Conservation (phyloP, 2,797 vertebrate species). For the Lacerta bilineata region DNA sequence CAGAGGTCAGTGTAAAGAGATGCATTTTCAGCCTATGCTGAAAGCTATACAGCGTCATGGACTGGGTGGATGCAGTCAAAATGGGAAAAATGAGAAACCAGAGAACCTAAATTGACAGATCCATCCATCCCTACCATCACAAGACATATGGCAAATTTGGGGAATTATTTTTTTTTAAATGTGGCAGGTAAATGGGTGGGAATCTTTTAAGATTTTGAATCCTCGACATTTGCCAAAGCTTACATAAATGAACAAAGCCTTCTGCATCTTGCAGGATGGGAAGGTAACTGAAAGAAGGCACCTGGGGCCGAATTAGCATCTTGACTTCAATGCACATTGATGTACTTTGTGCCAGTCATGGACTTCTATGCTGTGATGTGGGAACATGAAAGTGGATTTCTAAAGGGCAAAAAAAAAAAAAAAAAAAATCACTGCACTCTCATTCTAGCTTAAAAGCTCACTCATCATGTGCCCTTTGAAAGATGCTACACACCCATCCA, state of each 20-base stretch:
- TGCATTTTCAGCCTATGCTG: no score
- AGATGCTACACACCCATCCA: not conserved
- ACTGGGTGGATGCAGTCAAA: no score
- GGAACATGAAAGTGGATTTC: not conserved
- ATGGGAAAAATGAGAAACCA: no score
- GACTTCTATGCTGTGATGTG: not conserved
- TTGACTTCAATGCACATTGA: not conserved
- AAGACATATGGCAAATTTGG: not conserved
- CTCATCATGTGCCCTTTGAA: not conserved
- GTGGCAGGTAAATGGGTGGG: not conserved
- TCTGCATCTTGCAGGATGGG: not conserved
- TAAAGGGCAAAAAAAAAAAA: not conserved
- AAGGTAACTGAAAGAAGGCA: slow-evolving; percentile 11
- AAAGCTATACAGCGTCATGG: not conserved
- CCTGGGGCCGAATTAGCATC: not conserved
- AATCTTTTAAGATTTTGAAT: not conserved
- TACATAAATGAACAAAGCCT: not conserved
- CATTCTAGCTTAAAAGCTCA: not conserved
- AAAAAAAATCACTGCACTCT: not conserved
- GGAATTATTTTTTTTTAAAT: not conserved
- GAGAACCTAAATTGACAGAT: no score
- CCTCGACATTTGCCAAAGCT: not conserved
- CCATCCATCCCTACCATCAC: no score
- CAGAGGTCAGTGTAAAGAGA: no score
- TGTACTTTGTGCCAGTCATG: not conserved